Evolutionary conservation across 2,888 invertebrate species (phyloP), one percentile per base, ranked within the genome.

Genomic region (Cacoxenus indagator): DNA sequence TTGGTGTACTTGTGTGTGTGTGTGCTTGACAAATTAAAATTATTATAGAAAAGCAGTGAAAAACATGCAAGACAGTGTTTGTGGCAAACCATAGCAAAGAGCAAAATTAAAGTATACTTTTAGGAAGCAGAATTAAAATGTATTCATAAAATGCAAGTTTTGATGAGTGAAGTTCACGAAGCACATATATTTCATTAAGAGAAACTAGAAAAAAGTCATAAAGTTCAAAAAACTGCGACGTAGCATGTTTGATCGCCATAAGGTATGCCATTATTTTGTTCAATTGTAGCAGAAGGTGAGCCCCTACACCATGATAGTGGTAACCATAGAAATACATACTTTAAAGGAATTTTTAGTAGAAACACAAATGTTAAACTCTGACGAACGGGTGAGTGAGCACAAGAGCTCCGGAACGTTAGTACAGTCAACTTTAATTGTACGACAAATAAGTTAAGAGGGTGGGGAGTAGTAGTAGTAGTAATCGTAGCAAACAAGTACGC

Each of bases 61-160:
- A 59, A 31, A 29, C 17, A n/a, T 14, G 17, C 17, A 59, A 59
- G 31, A 59, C 19, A 8, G n/a, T 11, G 48, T 17, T 8, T 14
- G 48, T 17, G 17, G 48, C n/a, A n/a, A 48, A 17, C 14, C 1
- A 17, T 37, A 11, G 5, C 2, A 37, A 37, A 37, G 14, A 37
- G 5, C 54, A 26, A 11, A 64, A 65, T 29, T 48, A 27, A 65
- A 70, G 66, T 57, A 70, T 67, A 70, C 51, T 66, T 61, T 57
- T 45, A 66, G 37, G 57, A 4, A 22, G 51, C 22, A 51, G 1
- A 17, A 11, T 22, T 5, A 24, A 26, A 54, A 54, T 9, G 6
- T 51, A 22, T 54, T 9, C 24, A 54, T 24, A 54, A 54, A 54
- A 54, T 54, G 1, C 0, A 54, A 26, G 8, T 37, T 37, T 37